These are phyloP conservation scores for Bombus terrestris DNA, from an alignment of 1,140 invertebrate species.

Conservation along the genomic window DNA sequence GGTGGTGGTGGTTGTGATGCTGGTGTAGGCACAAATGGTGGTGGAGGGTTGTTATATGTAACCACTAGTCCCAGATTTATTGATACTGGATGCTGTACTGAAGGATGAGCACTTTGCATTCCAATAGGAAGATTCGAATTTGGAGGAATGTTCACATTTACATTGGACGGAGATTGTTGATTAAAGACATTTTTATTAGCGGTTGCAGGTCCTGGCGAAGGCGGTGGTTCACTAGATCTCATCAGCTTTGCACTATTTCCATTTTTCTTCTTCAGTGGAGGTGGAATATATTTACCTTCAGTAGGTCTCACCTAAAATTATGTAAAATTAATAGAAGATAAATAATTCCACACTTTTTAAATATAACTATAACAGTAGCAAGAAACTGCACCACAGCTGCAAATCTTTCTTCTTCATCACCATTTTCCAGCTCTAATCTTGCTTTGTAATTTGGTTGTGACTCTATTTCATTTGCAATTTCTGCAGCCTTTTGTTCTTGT, in stretches of 20 bases:
- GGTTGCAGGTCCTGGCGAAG: constrained; percentile 75
- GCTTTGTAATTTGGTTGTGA: constrained; percentile 90
- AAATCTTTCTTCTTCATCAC: constrained; percentile 94
- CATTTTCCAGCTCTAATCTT: constrained; percentile 94
- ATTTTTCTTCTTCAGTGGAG: constrained; percentile 88
- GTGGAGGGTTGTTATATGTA: constrained; percentile 78
- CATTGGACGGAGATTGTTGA: constrained; percentile 76
- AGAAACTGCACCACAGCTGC: constrained; percentile 86
- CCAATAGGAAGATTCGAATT: constrained; percentile 78
- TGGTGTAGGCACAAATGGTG: constrained; percentile 78
- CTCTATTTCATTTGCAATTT: constrained; percentile 95
- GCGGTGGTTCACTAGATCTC: constrained; percentile 83
- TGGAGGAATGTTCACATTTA: constrained; percentile 76
- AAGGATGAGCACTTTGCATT: constrained; percentile 73
- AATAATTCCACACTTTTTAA: background rate
- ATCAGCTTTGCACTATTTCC: constrained; percentile 84
- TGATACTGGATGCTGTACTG: constrained; percentile 78
- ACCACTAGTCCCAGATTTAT: constrained; percentile 79
- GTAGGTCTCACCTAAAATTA: constrained; percentile 67
- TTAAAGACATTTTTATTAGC: constrained; percentile 78
- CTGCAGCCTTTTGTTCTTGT: constrained; percentile 87
- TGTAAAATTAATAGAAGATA: constrained; percentile 3
- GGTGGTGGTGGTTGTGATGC: constrained; percentile 76
- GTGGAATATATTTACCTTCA: constrained; percentile 89
- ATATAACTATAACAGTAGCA: constrained; percentile 25